Base-by-base conservation (phyloP, 2,113 vertebrate genomes). In the Rhea pennata region DNA sequence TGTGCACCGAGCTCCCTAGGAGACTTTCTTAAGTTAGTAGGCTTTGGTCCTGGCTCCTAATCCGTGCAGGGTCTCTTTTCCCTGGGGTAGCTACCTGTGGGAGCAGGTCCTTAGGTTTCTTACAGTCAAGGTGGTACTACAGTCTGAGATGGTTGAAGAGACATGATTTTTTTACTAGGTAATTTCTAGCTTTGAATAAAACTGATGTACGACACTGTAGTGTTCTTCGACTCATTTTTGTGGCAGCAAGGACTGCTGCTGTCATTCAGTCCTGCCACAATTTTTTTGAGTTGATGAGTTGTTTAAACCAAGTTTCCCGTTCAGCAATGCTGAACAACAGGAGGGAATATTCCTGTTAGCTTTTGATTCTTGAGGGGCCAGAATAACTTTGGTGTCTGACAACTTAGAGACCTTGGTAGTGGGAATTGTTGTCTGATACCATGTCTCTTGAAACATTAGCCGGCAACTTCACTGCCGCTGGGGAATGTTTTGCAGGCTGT, bases 21-120 rank as follows among this genome's bases (percentile, higher is more conserved):
- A 90, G 5, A 23, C 42, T 46, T 72, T 72, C 40, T 58, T 67
- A 14, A 61, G 8, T 27, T 29, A n/a, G 19, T 8, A 39, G 9
- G 5, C 15, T 91, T 71, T 67, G 54, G 33, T 54, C 46, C 36
- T 59, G 72, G 15, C 15, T 84, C 56, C 24, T 8, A 2, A 10
- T 56, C 10, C 78, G 14, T 3, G 6, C 15, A 5, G 1, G 2
- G 33, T 73, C 4, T 1, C 51, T 26, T 40, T 53, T 58, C 29
- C 5, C 42, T 66, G 62, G 13, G 50, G 40, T 53, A 56, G 13
- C 44, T 74, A 7, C 4, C 2, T 42, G 27, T 15, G 31, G 15
- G 26, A n/a, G 12, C 24, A 65, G n/a, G 3, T 42, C n/a, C 33
- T 48, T 75, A 11, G 9, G 4, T 42, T 78, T 77, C 76, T 42